Evolutionary conservation across 2,113 vertebrate genomes (phyloP).

Genomic region (Sturnira hondurensis): DNA sequence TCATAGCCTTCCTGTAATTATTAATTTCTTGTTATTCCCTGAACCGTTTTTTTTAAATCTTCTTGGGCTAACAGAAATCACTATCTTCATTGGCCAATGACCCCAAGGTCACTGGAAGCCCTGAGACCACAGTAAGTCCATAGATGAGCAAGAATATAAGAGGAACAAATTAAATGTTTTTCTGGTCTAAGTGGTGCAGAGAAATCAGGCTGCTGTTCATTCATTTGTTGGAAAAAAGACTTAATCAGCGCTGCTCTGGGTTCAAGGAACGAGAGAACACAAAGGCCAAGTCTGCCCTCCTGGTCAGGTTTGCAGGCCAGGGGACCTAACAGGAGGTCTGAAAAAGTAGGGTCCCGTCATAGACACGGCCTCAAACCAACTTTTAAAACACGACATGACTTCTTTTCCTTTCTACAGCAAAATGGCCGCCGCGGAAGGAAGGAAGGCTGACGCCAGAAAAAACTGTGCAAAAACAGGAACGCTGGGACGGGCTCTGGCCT

Average conservation of each 20-base stretch:
- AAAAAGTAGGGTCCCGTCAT: not conserved
- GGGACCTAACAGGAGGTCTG: not conserved
- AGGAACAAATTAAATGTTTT: not conserved
- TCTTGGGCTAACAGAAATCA: not conserved
- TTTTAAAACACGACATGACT: not conserved
- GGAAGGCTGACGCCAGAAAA: not conserved
- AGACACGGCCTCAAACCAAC: not conserved
- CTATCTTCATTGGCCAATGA: not conserved
- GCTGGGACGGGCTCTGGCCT: not conserved
- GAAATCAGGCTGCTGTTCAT: not conserved
- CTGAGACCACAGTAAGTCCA: not conserved
- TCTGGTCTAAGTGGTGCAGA: not conserved
- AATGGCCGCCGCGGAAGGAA: not conserved
- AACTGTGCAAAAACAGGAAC: not conserved
- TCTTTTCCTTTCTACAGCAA: not conserved
- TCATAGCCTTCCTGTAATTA: not conserved
- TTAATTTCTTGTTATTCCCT: not conserved
- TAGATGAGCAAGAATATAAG: not conserved
- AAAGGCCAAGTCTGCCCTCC: not conserved
- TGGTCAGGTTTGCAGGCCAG: too few relatives aligned
- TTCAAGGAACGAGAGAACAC: too few relatives aligned
- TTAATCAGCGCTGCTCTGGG: accelerated
- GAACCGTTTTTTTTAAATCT: not conserved
- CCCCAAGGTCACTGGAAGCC: not conserved
- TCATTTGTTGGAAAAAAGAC: not conserved